Base-by-base conservation (phyloP, 2,888 invertebrate species). In the Tiliacea citrago region DNA sequence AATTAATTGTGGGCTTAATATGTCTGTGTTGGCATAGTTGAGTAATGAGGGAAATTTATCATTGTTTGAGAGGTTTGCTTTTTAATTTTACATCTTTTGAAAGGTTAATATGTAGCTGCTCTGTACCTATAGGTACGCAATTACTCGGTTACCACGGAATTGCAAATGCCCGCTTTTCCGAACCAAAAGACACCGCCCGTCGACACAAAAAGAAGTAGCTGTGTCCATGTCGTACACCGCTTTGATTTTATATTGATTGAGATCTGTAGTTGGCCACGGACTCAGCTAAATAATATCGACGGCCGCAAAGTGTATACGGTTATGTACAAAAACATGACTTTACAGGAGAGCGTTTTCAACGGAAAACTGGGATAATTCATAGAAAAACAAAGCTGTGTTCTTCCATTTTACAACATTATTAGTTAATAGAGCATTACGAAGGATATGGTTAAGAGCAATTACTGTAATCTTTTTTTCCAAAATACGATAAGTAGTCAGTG, bases 1-100 rank as follows among this genome's bases (percentile, higher is more conserved):
- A 82, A 79, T 85, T 82, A 84, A 80, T 80, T 73, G 75, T 53
- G 51, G 6, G 70, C 68, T 29, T 82, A 84, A 79, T 82, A 62
- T 70, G 66, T 58, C 67, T 75, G 67, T 68, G 69, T 70, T 69
- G 42, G 70, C 60, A 71, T 69, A 75, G 68, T 68, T 73, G 39
- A 49, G 45, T 77, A 68, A 73, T 72, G 65, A 70, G 42, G 51
- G 47, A 79, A 66, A 42, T 80, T 79, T 60, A 60, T 67, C n/a
- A 58, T 73, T 68, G 68, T 68, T 79, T 18, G 16, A 42, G 47
- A n/a, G 45, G 9, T 60, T 35, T 55, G 9, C 7, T 18, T 53
- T 49, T 67, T 73, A 49, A 53, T 63, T 58, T 57, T 16, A 29
- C 10, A 51, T 13, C n/a, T 21, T 49, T 0, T 42, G n/a, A 5